Conservation (phyloP, 2,888 invertebrate genomes). For the Ceraclea dissimilis region DNA sequence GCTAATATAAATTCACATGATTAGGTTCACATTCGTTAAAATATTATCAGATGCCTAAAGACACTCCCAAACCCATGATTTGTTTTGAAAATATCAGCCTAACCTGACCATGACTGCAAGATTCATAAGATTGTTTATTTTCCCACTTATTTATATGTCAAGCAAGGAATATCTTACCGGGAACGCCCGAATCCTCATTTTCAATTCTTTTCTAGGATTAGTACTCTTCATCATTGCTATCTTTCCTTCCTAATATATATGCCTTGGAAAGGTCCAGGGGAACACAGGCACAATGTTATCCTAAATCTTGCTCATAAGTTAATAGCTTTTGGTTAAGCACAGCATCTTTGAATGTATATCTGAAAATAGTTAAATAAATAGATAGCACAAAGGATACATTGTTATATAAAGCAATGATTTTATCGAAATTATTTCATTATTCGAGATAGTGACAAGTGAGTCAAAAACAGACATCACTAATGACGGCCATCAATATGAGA, state of each 20-base stretch:
- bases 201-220: slow-evolving; percentile 84
- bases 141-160: no score
- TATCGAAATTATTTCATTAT: slow-evolving; percentile 4
- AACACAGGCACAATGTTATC: slow-evolving; percentile 12
- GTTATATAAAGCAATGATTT: slow-evolving; percentile 7
- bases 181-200: slow-evolving; percentile 97
- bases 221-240: slow-evolving; percentile 62
- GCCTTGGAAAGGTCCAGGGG: slow-evolving; percentile 14
- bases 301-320: neutral
- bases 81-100: no score
- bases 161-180: slow-evolving; percentile 65
- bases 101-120: no score
- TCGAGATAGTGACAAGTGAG: slow-evolving; percentile 14
- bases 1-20: no score
- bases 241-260: slow-evolving; percentile 5
- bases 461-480: slow-evolving; percentile 16
- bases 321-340: neutral
- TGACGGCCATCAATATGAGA: neutral
- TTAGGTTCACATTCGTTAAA: no score
- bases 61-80: no score
- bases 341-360: neutral
- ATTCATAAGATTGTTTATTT: no score
- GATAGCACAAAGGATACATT: neutral
- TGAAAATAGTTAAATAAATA: neutral
- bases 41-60: no score